Conservation (phyloP, 2,113 vertebrate species). For the Phylloscopus trochiloides region DNA sequence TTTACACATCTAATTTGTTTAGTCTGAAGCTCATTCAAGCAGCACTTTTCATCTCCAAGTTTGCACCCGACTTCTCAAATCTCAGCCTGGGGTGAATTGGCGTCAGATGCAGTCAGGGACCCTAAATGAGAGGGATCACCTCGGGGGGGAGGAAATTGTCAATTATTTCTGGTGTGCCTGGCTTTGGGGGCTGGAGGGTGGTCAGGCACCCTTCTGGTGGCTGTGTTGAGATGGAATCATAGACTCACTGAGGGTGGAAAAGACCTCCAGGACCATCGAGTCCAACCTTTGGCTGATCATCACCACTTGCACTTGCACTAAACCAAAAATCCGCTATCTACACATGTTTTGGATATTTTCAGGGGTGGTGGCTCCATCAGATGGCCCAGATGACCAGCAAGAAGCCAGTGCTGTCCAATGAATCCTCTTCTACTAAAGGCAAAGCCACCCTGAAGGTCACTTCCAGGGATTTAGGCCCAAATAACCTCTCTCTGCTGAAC, state of each 20-base stretch:
- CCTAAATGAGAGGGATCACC: neutral
- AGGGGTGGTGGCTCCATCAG: neutral
- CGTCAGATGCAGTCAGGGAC: neutral
- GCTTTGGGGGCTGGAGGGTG: neutral
- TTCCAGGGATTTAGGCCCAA: neutral
- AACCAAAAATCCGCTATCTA: neutral
- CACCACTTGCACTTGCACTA: too few species aligned
- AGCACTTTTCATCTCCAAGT: constrained; percentile 4
- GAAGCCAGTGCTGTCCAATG: rapidly evolving
- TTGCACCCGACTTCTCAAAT: neutral
- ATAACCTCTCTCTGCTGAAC: neutral
- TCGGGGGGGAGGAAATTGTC: neutral
- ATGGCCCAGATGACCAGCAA: neutral
- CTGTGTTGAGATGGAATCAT: neutral
- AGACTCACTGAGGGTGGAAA: neutral
- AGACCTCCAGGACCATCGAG: neutral
- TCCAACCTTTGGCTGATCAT: neutral
- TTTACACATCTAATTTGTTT: constrained; percentile 84
- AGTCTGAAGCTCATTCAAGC: constrained; percentile 79
- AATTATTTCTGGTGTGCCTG: neutral
- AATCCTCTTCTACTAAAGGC: neutral
- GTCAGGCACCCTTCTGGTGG: neutral
- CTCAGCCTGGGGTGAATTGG: neutral
- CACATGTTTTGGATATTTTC: rapidly evolving
- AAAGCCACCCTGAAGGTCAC: rapidly evolving